A percentile compares a stretch with the other conserved stretches of the same genome.
Conservation (phyloP, 2,113 vertebrate genomes). For the Bufo bufo region DNA sequence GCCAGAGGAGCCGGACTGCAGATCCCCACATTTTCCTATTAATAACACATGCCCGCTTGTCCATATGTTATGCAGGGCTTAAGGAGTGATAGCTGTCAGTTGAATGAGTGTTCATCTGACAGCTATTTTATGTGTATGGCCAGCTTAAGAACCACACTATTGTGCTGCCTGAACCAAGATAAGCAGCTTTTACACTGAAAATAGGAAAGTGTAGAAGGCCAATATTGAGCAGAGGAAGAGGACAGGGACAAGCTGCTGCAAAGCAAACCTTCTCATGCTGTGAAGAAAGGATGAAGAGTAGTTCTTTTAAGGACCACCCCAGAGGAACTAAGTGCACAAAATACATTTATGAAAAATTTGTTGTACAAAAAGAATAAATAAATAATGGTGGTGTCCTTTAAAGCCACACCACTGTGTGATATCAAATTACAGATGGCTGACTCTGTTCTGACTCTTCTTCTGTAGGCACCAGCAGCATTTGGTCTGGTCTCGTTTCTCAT, state of each 20-base stretch:
- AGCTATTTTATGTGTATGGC: too few species aligned
- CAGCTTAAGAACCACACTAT: neutral
- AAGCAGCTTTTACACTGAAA: neutral
- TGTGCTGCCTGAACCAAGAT: neutral
- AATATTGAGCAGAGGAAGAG: neutral
- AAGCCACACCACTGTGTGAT: neutral
- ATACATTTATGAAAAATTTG: neutral
- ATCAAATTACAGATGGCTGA: neutral
- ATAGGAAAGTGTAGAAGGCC: too few species aligned
- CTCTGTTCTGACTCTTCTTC: neutral
- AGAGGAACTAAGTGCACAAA: neutral
- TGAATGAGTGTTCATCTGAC: too few species aligned
- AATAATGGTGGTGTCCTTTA: neutral
- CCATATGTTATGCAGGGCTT: too few species aligned
- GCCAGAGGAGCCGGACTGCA: too few species aligned
- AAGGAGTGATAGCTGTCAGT: too few species aligned
- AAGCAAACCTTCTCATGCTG: neutral
- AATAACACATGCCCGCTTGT: too few species aligned
- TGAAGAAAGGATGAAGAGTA: neutral
- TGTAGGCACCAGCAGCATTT: conserved; percentile 77
- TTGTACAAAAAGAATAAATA: neutral
- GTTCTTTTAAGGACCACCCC: neutral
- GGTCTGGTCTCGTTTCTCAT: conserved; percentile 78
- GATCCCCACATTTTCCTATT: too few species aligned
- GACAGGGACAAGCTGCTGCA: neutral